Conservation (phyloP, 2,113 vertebrate species). For the Potamarius usumacintae region DNA sequence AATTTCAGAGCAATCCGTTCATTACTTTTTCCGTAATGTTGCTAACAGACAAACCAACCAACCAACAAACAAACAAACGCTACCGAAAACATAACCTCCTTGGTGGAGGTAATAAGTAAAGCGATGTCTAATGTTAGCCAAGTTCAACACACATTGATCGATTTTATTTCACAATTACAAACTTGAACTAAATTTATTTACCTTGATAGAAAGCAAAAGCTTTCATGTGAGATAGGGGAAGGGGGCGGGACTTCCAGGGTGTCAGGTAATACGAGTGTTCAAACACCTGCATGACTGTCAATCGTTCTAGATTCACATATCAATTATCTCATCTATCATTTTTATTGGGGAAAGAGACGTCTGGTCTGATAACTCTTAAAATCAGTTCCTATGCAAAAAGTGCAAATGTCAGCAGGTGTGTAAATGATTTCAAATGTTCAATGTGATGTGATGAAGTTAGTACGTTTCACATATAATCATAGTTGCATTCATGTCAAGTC, state of each 20-base stretch:
- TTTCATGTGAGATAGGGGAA: neutral
- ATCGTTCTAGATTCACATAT: neutral
- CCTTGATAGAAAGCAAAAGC: no score
- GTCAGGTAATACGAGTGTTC: neutral
- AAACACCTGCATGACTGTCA: neutral
- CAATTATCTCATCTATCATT: neutral
- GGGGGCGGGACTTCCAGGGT: neutral
- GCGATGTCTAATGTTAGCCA: neutral
- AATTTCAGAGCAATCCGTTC: no score
- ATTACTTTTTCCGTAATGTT: no score
- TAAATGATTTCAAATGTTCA: neutral
- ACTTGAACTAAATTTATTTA: neutral
- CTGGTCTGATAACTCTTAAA: neutral
- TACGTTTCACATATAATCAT: neutral
- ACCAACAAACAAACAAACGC: no score
- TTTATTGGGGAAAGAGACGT: neutral
- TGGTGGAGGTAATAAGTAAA: no score
- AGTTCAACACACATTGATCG: neutral
- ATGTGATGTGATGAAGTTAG: neutral
- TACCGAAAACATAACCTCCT: no score
- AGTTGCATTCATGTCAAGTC: neutral
- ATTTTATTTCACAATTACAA: neutral
- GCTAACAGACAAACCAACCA: no score
- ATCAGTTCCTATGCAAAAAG: neutral
- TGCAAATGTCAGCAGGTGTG: neutral